Percentiles rank a stretch among this genome's conserved stretches.
Conservation (phyloP, 2,888 invertebrate genomes). For the Scaptomyza flava region DNA sequence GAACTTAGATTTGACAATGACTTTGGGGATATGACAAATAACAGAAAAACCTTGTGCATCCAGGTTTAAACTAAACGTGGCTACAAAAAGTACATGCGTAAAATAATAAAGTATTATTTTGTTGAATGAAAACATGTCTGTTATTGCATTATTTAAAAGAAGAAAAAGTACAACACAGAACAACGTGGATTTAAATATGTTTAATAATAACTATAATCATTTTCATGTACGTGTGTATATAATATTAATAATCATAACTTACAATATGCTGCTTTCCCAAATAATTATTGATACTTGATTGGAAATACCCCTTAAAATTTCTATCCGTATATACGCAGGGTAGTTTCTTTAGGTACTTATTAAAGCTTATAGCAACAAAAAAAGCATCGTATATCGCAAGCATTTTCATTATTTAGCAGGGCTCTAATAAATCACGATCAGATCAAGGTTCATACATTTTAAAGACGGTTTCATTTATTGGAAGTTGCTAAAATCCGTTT, state of each 20-base stretch:
- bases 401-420: conserved; percentile 21
- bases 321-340: conserved; percentile 18
- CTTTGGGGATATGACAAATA: neutral
- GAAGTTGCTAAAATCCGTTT: conserved; percentile 98
- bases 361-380: conserved; percentile 53
- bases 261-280: conserved; percentile 55
- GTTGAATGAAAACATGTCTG: no score
- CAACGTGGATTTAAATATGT: conserved; percentile 28
- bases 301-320: conserved; percentile 29
- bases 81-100: no score
- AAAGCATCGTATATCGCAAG: conserved; percentile 29
- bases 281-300: conserved; percentile 14
- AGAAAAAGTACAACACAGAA: neutral
- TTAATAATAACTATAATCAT: conserved; percentile 43
- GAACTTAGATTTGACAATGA: neutral
- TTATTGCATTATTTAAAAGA: neutral
- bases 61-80: no score
- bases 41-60: no score
- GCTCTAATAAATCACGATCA: conserved; percentile 31
- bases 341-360: conserved; percentile 53
- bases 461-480: conserved; percentile 84
- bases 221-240: conserved; percentile 36
- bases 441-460: neutral
- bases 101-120: no score
- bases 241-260: conserved; percentile 63